These are phyloP conservation scores for Ornithoptera alexandrae DNA, from an alignment of 2,888 invertebrate species.

Conservation along the genomic window DNA sequence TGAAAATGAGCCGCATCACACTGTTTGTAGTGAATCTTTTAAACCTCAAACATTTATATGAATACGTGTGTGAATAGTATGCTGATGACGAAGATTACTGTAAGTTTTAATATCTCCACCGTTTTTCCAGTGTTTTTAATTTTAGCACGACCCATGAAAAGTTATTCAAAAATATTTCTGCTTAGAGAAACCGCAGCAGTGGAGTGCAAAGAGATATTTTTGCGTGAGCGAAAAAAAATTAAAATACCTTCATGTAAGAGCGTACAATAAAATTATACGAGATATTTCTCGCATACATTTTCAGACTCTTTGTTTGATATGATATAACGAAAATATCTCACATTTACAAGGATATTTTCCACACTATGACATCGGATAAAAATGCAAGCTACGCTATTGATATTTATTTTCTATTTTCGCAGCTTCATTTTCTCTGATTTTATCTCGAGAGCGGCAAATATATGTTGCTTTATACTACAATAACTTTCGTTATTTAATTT, in stretches of 20 bases:
- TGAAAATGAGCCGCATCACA: background rate
- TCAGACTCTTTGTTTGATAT: background rate
- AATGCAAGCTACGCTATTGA: background rate
- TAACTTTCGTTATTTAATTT: too few relatives aligned
- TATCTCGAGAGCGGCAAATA: background rate
- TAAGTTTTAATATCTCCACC: background rate
- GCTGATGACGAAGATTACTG: background rate
- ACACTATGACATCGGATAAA: background rate
- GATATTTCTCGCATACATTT: background rate
- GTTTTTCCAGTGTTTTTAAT: background rate
- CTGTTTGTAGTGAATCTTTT: background rate
- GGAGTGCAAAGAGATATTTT: background rate
- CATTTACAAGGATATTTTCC: background rate
- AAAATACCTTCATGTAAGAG: background rate
- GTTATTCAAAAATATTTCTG: background rate
- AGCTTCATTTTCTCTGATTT: background rate
- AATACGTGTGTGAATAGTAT: background rate
- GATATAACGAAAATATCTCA: slow-evolving; percentile 1
- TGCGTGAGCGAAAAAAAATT: background rate
- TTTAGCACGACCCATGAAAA: background rate
- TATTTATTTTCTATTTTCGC: background rate
- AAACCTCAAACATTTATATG: background rate
- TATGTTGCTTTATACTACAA: background rate
- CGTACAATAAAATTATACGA: background rate
- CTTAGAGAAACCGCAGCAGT: background rate